Evolutionary conservation across 2,113 vertebrate genomes (phyloP).

Genomic region (Pteronura brasiliensis): DNA sequence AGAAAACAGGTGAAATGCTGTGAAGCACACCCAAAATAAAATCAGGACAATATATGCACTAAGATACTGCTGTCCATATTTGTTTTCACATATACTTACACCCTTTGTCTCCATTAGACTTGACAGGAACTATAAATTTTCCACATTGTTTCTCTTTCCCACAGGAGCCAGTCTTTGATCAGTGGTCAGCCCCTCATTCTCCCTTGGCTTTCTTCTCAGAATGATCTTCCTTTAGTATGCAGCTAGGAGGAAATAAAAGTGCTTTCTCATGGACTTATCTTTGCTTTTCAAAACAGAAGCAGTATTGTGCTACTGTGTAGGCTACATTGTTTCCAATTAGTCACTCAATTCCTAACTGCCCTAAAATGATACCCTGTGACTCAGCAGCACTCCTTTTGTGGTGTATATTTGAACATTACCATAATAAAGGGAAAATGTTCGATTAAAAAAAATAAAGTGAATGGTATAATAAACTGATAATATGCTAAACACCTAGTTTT

Average conservation of each 20-base stretch:
- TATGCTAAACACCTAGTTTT: not conserved
- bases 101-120: not conserved
- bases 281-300: not conserved
- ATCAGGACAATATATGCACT: too few relatives aligned
- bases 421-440: not conserved
- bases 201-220: not conserved
- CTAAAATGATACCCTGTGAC: not conserved
- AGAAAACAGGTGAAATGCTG: not conserved
- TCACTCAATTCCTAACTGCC: not conserved
- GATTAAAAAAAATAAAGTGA: not conserved
- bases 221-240: not conserved
- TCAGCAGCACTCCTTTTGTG: not conserved
- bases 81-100: not conserved
- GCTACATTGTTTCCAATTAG: not conserved
- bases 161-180: not conserved
- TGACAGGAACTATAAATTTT: not conserved
- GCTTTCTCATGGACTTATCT: not conserved
- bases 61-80: not conserved
- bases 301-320: not conserved
- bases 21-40: not conserved
- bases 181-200: accelerated
- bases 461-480: not conserved
- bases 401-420: not conserved
- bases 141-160: not conserved
- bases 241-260: not conserved